Percentiles rank a stretch among this genome's conserved stretches.
phyloP scores from a whole-genome alignment of 2,797 vertebrate genomes.

The Salarias fasciatus region DNA sequence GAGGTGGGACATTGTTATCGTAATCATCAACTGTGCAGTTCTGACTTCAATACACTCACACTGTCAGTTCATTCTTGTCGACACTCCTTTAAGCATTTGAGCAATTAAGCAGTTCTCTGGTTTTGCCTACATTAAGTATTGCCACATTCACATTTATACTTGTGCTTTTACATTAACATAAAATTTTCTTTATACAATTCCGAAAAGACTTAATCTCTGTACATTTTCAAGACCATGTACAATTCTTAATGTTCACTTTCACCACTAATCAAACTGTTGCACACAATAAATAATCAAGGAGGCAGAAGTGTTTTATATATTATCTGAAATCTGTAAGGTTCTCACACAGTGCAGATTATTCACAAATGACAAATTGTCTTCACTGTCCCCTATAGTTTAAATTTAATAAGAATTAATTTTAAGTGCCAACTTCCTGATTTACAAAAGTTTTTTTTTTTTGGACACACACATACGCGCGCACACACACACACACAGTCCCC shows the following conservation, averaged over 20 bases:
- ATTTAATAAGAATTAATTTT: constrained; percentile 1
- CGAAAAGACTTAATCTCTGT: constrained; percentile 24
- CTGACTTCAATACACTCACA: constrained; percentile 22
- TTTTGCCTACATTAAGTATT: constrained; percentile 65
- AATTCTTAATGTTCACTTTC: constrained; percentile 53
- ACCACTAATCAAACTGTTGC: constrained; percentile 52
- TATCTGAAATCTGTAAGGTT: constrained; percentile 44
- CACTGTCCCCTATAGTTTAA: constrained; percentile 4
- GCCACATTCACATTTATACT: constrained; percentile 71
- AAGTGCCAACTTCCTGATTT: constrained; percentile 5
- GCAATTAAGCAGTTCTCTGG: constrained; percentile 44
- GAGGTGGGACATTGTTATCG: constrained; percentile 33
- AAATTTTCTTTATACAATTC: constrained; percentile 53
- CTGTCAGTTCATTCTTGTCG: constrained; percentile 42
- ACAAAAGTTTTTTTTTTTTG: no score
- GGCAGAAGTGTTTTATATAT: constrained; percentile 51
- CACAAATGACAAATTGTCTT: constrained; percentile 13
- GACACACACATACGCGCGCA: no score
- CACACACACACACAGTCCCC: neutral
- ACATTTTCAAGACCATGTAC: constrained; percentile 61
- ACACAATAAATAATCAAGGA: constrained; percentile 72
- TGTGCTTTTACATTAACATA: constrained; percentile 76
- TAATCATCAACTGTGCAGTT: constrained; percentile 33
- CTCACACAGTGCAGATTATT: constrained; percentile 13
- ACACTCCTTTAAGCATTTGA: constrained; percentile 56